Evolutionary conservation across 2,888 invertebrate species (phyloP).

Genomic region (Diaperis boleti): DNA sequence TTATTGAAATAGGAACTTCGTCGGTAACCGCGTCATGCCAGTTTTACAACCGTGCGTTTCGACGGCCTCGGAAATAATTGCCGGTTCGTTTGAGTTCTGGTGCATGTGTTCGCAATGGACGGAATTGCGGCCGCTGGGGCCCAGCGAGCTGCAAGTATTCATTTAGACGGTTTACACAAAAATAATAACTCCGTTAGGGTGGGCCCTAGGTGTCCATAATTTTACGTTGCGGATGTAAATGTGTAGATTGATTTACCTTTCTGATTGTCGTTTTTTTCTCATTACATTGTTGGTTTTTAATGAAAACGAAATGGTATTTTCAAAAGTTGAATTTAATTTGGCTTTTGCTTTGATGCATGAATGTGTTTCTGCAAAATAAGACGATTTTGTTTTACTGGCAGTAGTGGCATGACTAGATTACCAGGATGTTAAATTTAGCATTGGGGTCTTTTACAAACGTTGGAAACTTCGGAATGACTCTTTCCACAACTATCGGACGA

Average conservation of each 20-base stretch:
- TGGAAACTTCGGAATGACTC: no score
- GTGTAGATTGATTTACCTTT: conserved; percentile 8
- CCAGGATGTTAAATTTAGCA: background rate
- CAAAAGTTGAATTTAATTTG: background rate
- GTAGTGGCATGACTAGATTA: conserved; percentile 16
- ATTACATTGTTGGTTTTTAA: background rate
- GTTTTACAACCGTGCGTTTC: conserved; percentile 63
- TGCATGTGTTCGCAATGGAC: conserved; percentile 14
- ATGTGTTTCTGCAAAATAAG: background rate
- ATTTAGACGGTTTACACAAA: no score
- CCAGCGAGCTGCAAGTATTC: no score
- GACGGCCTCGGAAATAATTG: conserved; percentile 60
- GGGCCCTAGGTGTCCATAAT: background rate
- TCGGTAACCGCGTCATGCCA: conserved; percentile 63
- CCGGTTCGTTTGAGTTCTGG: conserved; percentile 60
- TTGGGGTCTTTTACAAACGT: background rate
- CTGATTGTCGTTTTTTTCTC: background rate
- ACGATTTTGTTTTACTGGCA: background rate
- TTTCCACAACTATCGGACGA: no score
- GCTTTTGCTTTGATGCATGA: background rate
- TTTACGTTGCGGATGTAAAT: conserved; percentile 6
- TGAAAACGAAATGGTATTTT: background rate
- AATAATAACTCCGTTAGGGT: background rate
- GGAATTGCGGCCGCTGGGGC: conserved; percentile 1
- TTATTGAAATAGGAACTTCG: conserved; percentile 60